Percentiles rank a stretch among this genome's conserved stretches.
phyloP scores from a whole-genome alignment of 1,140 invertebrate genomes.

The Drosophila yakuba region DNA sequence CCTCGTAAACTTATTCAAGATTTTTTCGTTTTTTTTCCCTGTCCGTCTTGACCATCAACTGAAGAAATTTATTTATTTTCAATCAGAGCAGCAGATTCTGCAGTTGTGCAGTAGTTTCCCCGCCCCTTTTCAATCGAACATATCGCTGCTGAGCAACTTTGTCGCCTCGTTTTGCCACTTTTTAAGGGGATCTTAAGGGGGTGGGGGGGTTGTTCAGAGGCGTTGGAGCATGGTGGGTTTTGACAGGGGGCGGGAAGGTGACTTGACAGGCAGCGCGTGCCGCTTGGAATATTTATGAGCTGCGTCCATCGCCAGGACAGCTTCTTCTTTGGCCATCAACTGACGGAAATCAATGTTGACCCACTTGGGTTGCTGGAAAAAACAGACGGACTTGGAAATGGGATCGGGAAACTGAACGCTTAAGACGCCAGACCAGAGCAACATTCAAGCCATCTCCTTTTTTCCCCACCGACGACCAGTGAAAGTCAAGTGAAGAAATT shows the following conservation, averaged over 20 bases:
- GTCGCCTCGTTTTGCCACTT: slow-evolving; percentile 68
- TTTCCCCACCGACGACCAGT: slow-evolving; percentile 20
- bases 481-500: slow-evolving; percentile 76
- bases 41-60: slow-evolving; percentile 9
- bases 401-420: slow-evolving; percentile 32
- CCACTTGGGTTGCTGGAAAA: slow-evolving; percentile 65
- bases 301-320: slow-evolving; percentile 42
- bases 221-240: neutral
- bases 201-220: neutral
- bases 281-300: slow-evolving; percentile 79
- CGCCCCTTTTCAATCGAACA: neutral
- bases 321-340: slow-evolving; percentile 49
- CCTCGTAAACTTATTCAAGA: slow-evolving; percentile 17
- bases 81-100: slow-evolving; percentile 60
- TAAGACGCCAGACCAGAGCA: slow-evolving; percentile 7
- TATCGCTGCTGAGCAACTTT: slow-evolving; percentile 59
- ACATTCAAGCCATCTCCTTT: too few relatives aligned
- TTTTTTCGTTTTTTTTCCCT: neutral
- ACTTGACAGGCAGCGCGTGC: slow-evolving; percentile 66
- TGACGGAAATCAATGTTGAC: slow-evolving; percentile 79
- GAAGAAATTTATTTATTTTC: slow-evolving; percentile 76
- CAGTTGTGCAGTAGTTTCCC: slow-evolving; percentile 12
- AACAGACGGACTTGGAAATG: slow-evolving; percentile 32
- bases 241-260: slow-evolving; percentile 3
- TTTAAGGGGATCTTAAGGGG: slow-evolving; percentile 1